A percentile compares a stretch with the other conserved stretches of the same genome.
These are phyloP conservation scores for Trileptium ribeirensis DNA, from an alignment of 2,888 invertebrate genomes.

Conservation along the genomic window DNA sequence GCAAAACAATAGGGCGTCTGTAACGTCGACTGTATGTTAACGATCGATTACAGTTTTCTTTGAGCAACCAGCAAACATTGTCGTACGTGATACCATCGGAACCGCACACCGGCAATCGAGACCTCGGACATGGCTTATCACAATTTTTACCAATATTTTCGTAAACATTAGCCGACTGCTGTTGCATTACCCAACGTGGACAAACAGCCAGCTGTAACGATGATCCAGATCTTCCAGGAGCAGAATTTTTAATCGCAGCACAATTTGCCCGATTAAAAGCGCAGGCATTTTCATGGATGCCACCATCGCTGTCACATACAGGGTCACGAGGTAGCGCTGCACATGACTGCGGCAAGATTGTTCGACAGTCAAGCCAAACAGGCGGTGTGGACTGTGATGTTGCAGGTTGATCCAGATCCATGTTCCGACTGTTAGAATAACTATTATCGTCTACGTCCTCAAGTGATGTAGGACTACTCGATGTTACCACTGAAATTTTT, in stretches of 20 bases:
- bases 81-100: neutral
- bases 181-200: neutral
- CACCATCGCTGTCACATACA: neutral
- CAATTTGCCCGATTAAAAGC: neutral
- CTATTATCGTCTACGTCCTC: neutral
- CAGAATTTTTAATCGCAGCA: neutral
- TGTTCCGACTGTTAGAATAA: neutral
- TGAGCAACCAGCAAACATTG: neutral
- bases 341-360: too few relatives aligned
- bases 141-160: neutral
- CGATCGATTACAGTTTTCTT: neutral
- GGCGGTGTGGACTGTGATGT: neutral
- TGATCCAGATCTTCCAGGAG: neutral
- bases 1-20: neutral
- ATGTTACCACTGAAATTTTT: neutral
- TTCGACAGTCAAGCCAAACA: neutral
- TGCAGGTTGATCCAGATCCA: neutral
- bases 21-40: too few relatives aligned
- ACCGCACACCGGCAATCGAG: neutral
- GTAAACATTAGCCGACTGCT: neutral
- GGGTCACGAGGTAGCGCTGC: neutral
- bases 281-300: neutral
- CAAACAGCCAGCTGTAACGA: neutral
- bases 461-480: neutral
- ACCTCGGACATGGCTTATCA: neutral